Conservation (phyloP, 2,797 vertebrate genomes). For the Tachyglossus aculeatus region DNA sequence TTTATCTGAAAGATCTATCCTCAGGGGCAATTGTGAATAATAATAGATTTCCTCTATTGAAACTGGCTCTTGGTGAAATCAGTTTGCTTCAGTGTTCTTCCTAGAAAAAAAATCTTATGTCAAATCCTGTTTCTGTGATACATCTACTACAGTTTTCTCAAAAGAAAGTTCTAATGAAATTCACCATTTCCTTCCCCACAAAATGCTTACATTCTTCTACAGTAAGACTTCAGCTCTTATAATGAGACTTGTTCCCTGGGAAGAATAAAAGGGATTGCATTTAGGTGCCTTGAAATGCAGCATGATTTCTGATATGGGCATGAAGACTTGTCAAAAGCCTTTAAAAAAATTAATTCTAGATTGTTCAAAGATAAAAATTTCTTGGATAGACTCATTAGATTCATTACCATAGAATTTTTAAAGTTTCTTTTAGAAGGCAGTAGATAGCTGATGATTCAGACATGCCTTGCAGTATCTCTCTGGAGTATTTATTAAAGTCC, state of each 20-base stretch:
- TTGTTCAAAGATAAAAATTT: neutral
- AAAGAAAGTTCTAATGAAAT: neutral
- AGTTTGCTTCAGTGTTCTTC: neutral
- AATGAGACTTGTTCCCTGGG: neutral
- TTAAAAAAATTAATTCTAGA: too few species aligned
- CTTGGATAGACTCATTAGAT: neutral
- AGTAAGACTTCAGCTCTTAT: neutral
- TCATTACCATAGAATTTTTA: neutral
- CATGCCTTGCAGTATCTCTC: neutral
- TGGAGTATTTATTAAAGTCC: neutral
- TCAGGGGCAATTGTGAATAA: neutral
- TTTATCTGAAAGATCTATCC: slow-evolving; percentile 8
- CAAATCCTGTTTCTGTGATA: neutral
- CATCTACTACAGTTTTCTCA: neutral
- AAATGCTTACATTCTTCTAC: neutral
- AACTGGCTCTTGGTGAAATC: neutral
- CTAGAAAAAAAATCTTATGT: neutral
- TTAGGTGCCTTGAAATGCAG: neutral
- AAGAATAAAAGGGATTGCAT: neutral
- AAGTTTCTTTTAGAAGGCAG: neutral
- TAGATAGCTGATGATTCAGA: neutral
- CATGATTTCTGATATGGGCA: neutral
- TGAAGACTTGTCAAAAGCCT: too few species aligned
- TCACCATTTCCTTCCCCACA: neutral
- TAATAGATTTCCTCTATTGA: neutral